Conservation (phyloP, 2,888 invertebrate genomes). For the Rhopalosiphum nymphaeae region DNA sequence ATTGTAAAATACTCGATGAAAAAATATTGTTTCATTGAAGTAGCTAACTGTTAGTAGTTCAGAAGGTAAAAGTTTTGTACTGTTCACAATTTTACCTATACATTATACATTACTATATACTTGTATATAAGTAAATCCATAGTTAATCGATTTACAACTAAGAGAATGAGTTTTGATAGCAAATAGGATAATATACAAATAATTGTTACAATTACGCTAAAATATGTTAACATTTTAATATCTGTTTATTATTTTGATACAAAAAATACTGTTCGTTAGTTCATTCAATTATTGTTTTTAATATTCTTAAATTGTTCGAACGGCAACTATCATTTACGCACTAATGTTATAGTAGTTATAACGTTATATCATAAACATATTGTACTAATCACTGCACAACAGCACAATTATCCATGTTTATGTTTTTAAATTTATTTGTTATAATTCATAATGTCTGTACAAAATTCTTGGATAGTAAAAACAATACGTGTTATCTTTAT, state of each 20-base stretch:
- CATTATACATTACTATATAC: not conserved
- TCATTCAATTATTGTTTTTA: not conserved
- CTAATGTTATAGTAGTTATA: not conserved
- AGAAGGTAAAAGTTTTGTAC: not conserved
- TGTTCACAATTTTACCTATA: not conserved
- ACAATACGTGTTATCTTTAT: not conserved
- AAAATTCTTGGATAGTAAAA: not conserved
- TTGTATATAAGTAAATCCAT: not conserved
- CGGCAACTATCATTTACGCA: not conserved
- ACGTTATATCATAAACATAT: not conserved
- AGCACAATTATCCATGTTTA: not conserved
- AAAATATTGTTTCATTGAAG: not conserved
- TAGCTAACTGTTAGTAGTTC: not conserved
- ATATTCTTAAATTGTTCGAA: not conserved
- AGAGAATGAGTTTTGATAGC: not conserved
- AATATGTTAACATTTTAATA: not conserved
- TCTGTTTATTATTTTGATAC: not conserved
- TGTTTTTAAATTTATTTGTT: not conserved
- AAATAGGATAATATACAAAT: not conserved
- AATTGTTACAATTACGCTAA: not conserved
- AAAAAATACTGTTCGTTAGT: not conserved
- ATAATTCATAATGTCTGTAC: not conserved
- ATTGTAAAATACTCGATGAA: not conserved
- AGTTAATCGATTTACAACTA: not conserved
- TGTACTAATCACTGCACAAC: not conserved